Percentiles rank a stretch among this genome's conserved stretches.
phyloP scores from a whole-genome alignment of 2,113 vertebrate genomes.

The Noturus placidus region DNA sequence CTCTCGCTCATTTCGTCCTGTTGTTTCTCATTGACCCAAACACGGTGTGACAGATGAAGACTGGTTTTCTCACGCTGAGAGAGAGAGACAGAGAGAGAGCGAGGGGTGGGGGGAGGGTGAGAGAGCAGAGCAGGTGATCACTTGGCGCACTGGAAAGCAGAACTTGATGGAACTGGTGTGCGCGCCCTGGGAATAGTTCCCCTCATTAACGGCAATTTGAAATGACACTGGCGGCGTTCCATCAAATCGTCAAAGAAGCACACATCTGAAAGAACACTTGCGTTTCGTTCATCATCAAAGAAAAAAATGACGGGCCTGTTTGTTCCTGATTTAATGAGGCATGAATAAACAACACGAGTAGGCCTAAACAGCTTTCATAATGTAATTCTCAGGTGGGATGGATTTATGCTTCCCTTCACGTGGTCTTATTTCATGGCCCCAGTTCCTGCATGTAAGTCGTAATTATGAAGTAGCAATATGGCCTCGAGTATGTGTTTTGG shows the following conservation, averaged over 20 bases:
- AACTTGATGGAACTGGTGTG: conserved; percentile 17
- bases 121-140: conserved; percentile 7
- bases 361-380: background rate
- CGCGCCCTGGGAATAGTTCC: conserved; percentile 24
- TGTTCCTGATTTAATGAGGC: conserved; percentile 23
- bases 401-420: conserved; percentile 3
- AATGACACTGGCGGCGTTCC: conserved; percentile 32
- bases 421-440: background rate
- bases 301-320: conserved; percentile 11
- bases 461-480: background rate
- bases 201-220: conserved; percentile 31
- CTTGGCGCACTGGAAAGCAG: conserved; percentile 20
- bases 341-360: conserved; percentile 14
- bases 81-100: background rate
- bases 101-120: background rate
- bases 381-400: conserved; percentile 19
- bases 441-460: background rate
- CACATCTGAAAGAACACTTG: conserved; percentile 29
- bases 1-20: conserved; percentile 29
- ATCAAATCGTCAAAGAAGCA: conserved; percentile 13
- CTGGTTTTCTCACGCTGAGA: conserved; percentile 49
- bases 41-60: conserved; percentile 53
- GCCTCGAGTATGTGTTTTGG: background rate
- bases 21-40: conserved; percentile 57
- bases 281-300: conserved; percentile 20